Evolutionary conservation across 1,140 invertebrate species (phyloP).

Genomic region (Nomia melanderi): DNA sequence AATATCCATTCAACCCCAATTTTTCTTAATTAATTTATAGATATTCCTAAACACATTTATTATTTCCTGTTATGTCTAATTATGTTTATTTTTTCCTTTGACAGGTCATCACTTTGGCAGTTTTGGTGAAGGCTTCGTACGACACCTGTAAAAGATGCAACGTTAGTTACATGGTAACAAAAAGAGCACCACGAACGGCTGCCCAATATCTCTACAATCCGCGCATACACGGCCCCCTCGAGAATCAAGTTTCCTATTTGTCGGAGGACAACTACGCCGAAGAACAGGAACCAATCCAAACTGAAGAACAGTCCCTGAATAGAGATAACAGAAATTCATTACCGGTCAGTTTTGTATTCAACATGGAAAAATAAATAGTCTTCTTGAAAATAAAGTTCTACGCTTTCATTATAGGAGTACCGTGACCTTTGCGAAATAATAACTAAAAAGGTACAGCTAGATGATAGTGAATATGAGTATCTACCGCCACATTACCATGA

Average conservation of each 20-base stretch:
- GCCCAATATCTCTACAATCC: neutral
- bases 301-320: conserved; percentile 10
- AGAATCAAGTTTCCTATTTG: conserved; percentile 49
- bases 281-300: conserved; percentile 10
- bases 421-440: conserved; percentile 76
- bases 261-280: conserved; percentile 52
- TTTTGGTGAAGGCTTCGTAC: conserved; percentile 32
- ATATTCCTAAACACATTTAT: too few species aligned
- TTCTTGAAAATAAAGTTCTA: neutral
- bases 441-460: conserved; percentile 71
- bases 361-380: neutral
- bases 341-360: conserved; percentile 52
- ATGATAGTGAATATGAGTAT: conserved; percentile 76
- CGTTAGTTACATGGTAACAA: conserved; percentile 22
- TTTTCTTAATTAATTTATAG: too few species aligned
- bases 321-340: conserved; percentile 60
- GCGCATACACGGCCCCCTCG: neutral
- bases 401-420: conserved; percentile 71
- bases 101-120: conserved; percentile 47
- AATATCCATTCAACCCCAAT: too few species aligned
- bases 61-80: too few species aligned
- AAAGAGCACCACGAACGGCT: neutral
- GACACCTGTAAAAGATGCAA: conserved; percentile 49
- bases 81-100: conserved; percentile 1
- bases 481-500: conserved; percentile 77